Evolutionary conservation across 2,888 invertebrate genomes (phyloP).

Genomic region (Eurois occulta): DNA sequence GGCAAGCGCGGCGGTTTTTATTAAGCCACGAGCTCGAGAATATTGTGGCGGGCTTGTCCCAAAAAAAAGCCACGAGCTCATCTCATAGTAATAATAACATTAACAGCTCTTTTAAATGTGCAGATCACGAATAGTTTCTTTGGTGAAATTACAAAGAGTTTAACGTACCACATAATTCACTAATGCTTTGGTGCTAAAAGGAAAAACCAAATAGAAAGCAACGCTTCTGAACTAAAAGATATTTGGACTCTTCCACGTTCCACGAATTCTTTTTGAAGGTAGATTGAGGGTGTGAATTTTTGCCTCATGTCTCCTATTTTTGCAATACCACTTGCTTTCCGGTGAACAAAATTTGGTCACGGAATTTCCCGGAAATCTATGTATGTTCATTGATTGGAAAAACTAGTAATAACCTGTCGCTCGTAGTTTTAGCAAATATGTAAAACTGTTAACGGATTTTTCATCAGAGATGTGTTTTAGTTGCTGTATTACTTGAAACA

Average conservation of each 20-base stretch:
- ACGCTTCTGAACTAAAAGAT: neutral
- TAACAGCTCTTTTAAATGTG: neutral
- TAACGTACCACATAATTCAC: neutral
- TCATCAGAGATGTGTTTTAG: neutral
- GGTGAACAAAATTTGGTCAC: slow-evolving; percentile 1
- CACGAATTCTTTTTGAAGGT: slow-evolving; percentile 27
- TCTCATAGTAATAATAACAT: neutral
- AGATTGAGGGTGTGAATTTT: neutral
- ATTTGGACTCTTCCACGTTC: neutral
- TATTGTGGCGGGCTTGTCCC: too few species aligned
- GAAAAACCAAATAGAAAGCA: slow-evolving; percentile 4
- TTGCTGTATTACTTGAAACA: neutral
- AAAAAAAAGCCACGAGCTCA: too few species aligned
- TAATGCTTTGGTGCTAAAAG: neutral
- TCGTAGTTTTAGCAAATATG: slow-evolving; percentile 12
- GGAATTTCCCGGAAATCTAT: slow-evolving; percentile 23
- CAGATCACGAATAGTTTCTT: neutral
- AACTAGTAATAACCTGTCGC: slow-evolving; percentile 8
- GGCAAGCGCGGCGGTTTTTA: too few species aligned
- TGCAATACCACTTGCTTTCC: slow-evolving; percentile 3
- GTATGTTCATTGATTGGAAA: slow-evolving; percentile 24
- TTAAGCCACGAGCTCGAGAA: too few species aligned
- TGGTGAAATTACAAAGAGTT: neutral
- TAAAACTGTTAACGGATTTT: slow-evolving; percentile 25
- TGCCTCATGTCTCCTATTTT: slow-evolving; percentile 1